Conservation (phyloP, 2,888 invertebrate genomes). For the Lithodes maja region DNA sequence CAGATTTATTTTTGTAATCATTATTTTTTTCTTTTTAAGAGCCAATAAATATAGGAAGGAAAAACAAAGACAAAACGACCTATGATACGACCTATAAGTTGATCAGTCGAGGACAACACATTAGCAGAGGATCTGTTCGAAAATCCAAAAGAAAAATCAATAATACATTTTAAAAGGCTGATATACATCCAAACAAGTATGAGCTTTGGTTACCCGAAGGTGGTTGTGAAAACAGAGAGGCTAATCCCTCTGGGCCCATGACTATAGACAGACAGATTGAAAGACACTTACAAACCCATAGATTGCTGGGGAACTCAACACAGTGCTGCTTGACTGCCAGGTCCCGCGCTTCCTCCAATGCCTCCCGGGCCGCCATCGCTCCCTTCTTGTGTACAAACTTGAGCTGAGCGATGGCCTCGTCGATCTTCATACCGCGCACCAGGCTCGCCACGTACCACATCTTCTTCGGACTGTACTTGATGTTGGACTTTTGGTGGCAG, state of each 20-base stretch:
- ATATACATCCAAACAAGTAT: background rate
- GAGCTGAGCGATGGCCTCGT: slow-evolving; percentile 94
- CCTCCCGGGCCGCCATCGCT: slow-evolving; percentile 83
- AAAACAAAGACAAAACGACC: no score
- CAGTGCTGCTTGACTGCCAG: slow-evolving; percentile 90
- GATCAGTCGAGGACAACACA: no score
- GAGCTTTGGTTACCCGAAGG: background rate
- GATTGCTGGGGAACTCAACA: slow-evolving; percentile 95
- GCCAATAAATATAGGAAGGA: no score
- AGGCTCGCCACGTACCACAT: slow-evolving; percentile 94
- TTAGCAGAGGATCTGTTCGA: no score
- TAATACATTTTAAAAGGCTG: background rate
- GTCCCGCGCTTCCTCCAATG: slow-evolving; percentile 91
- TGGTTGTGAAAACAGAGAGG: background rate
- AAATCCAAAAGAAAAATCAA: no score
- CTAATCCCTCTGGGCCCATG: background rate
- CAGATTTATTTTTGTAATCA: no score
- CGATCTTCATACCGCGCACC: slow-evolving; percentile 92
- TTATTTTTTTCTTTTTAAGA: no score
- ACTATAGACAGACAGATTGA: background rate
- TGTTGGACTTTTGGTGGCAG: slow-evolving; percentile 87
- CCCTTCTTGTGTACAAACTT: slow-evolving; percentile 85
- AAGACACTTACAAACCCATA: slow-evolving; percentile 85
- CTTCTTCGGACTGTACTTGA: slow-evolving; percentile 93
- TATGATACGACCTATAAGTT: no score